Percentiles rank a stretch among this genome's conserved stretches.
These are phyloP conservation scores for Halichoeres trimaculatus DNA, from an alignment of 2,113 vertebrate genomes.

Conservation along the genomic window DNA sequence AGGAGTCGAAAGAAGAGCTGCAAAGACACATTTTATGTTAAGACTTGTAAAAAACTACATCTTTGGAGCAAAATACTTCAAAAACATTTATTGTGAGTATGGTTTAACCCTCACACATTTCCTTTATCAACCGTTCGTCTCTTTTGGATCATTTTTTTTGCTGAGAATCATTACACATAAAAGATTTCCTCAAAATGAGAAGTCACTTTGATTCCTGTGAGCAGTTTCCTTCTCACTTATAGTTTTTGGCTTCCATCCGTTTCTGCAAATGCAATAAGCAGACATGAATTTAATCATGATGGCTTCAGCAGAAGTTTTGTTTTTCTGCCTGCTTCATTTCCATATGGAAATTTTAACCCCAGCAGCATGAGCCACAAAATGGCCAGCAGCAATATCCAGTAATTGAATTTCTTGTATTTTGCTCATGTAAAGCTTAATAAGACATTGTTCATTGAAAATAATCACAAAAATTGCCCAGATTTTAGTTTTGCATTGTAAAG, in stretches of 20 bases:
- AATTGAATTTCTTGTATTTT: too few relatives aligned
- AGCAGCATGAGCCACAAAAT: not conserved
- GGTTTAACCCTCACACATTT: not conserved
- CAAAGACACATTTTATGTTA: not conserved
- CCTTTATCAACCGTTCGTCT: not conserved
- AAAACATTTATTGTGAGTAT: not conserved
- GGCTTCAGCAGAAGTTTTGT: not conserved
- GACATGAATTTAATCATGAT: not conserved
- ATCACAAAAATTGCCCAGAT: not conserved
- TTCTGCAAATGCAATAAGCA: not conserved
- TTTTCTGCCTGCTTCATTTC: conserved; percentile 1
- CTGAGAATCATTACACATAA: too few relatives aligned
- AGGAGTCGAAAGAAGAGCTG: conserved; percentile 23
- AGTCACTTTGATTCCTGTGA: not conserved
- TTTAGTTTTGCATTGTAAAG: not conserved
- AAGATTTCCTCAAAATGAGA: too few relatives aligned
- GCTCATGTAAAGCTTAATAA: too few relatives aligned
- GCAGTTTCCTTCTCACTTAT: not conserved
- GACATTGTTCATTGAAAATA: not conserved
- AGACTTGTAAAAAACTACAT: not conserved
- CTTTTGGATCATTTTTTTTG: not conserved
- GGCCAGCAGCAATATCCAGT: not conserved
- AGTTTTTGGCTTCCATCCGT: not conserved
- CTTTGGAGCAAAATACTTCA: not conserved
- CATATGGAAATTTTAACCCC: conserved; percentile 35